Evolutionary conservation across 2,888 invertebrate species (phyloP), one percentile per base, ranked within the genome.

Genomic region (Leptarthrus brevirostris): DNA sequence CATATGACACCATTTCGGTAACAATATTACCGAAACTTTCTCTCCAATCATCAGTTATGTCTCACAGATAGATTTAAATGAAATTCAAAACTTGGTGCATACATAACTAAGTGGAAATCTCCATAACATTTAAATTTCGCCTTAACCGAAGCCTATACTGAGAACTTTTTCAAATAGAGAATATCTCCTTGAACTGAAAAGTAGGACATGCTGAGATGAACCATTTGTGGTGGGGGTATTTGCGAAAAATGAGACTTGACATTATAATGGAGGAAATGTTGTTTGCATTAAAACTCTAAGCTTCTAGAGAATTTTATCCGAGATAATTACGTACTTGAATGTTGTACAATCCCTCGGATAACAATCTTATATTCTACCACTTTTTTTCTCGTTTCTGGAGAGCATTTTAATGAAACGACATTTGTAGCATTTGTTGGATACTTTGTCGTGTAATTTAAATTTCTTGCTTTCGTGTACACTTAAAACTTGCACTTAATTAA

Each of bases 221-320:
- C 52, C 52, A 69, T 69, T 69, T 69, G 10, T 52, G 34, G 47
- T 24, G 12, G 34, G 3, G 26, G 18, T 12, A 14, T 52, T 49
- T 34, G 52, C 18, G 44, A 44, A 52, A 14, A 69, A 26, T 34
- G 69, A 44, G 26, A 34, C 69, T 69, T 52, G 49, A 30, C 52
- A 49, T 26, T 18, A 52, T 52, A 69, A 69, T 52, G 69, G 20
- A 34, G 49, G 18, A 69, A 49, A 69, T 69, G n/a, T 69, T 69
- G 34, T 69, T 69, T 69, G 69, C 69, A 69, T 69, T 52, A 69
- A 69, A 34, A 69, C 34, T 52, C 30, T 20, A 69, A 69, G 30
- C 18, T 69, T 30, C 52, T n/a, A 30, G 20, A 24, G 26, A 47
- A 24, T 66, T 64, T 64, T 66, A 24, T 20, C 47, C 20, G 47